These are phyloP conservation scores for Sporophila hypoxantha DNA, from an alignment of 2,113 vertebrate species.

Conservation along the genomic window DNA sequence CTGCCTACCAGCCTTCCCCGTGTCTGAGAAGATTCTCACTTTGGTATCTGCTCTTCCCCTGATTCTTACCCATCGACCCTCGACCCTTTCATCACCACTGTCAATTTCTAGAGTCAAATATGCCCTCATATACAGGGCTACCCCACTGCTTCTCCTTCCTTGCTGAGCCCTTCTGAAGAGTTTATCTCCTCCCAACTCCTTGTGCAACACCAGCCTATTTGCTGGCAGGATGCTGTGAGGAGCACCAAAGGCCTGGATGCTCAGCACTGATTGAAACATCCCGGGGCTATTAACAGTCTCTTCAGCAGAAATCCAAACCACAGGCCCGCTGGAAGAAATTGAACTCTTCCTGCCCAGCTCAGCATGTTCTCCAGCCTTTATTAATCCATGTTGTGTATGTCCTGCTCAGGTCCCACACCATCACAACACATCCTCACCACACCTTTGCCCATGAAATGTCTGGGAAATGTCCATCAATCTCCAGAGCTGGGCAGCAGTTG, in stretches of 20 bases:
- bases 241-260: background rate
- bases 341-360: background rate
- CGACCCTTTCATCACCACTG: background rate
- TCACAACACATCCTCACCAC: background rate
- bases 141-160: background rate
- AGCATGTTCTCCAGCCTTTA: background rate
- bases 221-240: background rate
- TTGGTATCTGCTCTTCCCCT: background rate
- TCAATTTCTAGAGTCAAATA: background rate
- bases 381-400: background rate
- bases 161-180: background rate
- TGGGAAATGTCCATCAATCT: background rate
- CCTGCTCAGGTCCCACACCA: background rate
- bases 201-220: background rate
- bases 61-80: background rate
- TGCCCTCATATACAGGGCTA: background rate
- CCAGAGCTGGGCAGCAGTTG: background rate
- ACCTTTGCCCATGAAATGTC: background rate
- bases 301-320: background rate
- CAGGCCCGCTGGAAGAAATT: background rate
- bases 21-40: background rate
- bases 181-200: background rate
- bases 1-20: background rate
- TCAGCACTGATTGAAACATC: background rate
- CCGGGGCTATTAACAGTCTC: background rate